Conservation (phyloP, 2,888 invertebrate species). For the Sipha maydis region DNA sequence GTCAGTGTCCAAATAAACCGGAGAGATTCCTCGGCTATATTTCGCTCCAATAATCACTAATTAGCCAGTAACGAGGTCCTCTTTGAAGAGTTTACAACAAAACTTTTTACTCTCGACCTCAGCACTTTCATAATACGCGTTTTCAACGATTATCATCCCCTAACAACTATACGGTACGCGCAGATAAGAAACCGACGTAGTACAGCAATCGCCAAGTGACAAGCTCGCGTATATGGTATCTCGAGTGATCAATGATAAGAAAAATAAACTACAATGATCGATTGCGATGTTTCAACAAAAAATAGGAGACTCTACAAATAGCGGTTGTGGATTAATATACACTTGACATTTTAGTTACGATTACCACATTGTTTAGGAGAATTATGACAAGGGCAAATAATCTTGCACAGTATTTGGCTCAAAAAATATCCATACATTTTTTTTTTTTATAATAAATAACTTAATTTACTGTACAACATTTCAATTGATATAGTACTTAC, state of each 20-base stretch:
- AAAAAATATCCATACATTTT: too few relatives aligned
- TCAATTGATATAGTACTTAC: too few relatives aligned
- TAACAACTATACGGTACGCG: neutral
- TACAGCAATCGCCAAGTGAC: neutral
- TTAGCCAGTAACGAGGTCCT: conserved; percentile 58
- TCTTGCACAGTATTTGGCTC: too few relatives aligned
- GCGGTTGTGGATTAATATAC: neutral
- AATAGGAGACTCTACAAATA: neutral
- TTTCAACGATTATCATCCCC: conserved; percentile 30
- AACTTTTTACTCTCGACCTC: conserved; percentile 55
- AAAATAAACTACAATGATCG: neutral
- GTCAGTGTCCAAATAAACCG: conserved; percentile 59
- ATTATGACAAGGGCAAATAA: too few relatives aligned
- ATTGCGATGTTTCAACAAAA: neutral
- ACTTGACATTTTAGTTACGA: too few relatives aligned
- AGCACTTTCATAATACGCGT: conserved; percentile 47
- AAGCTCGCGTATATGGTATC: neutral
- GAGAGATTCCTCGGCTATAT: conserved; percentile 50
- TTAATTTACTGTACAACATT: too few relatives aligned
- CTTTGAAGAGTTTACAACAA: conserved; percentile 61
- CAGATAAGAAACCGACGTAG: conserved; percentile 18
- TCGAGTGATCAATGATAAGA: neutral
- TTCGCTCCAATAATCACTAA: conserved; percentile 62
- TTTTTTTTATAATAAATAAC: too few relatives aligned
- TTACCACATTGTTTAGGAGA: too few relatives aligned